Conservation (phyloP, 2,113 vertebrate species). For the Peromyscus leucopus region DNA sequence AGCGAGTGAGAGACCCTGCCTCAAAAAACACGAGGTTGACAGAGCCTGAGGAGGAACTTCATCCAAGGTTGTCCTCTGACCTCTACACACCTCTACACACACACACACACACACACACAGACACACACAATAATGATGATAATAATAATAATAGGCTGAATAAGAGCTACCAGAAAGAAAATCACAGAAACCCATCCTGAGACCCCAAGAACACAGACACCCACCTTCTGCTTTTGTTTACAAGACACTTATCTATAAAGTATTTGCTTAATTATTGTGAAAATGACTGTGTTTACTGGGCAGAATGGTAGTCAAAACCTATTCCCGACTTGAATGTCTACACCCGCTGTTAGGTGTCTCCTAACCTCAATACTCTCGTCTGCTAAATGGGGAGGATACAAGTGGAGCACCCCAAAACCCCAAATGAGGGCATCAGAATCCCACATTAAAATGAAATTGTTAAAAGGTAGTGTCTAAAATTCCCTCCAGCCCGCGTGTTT, state of each 20-base stretch:
- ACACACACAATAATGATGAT: neutral
- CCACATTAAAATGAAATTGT: neutral
- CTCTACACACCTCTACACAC: neutral
- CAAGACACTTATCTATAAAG: slow-evolving; percentile 86
- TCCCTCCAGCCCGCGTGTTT: neutral
- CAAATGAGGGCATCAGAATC: neutral
- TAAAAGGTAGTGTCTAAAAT: neutral
- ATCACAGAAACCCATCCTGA: slow-evolving; percentile 89
- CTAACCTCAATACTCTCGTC: neutral
- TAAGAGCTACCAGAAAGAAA: slow-evolving; percentile 86
- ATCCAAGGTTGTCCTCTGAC: neutral
- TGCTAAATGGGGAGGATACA: neutral
- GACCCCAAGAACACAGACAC: slow-evolving; percentile 88
- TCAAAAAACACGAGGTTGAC: neutral
- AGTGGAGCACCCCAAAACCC: neutral
- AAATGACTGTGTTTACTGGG: neutral
- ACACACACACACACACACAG: neutral
- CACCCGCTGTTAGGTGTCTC: neutral
- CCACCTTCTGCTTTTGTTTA: slow-evolving; percentile 86
- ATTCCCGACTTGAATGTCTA: neutral
- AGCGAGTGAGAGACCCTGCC: neutral
- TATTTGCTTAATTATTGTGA: slow-evolving; percentile 82
- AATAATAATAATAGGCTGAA: neutral
- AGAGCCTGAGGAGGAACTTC: neutral
- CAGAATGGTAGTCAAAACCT: neutral